These are phyloP conservation scores for Poecile montanus DNA, from an alignment of 2,797 vertebrate genomes.

Conservation along the genomic window DNA sequence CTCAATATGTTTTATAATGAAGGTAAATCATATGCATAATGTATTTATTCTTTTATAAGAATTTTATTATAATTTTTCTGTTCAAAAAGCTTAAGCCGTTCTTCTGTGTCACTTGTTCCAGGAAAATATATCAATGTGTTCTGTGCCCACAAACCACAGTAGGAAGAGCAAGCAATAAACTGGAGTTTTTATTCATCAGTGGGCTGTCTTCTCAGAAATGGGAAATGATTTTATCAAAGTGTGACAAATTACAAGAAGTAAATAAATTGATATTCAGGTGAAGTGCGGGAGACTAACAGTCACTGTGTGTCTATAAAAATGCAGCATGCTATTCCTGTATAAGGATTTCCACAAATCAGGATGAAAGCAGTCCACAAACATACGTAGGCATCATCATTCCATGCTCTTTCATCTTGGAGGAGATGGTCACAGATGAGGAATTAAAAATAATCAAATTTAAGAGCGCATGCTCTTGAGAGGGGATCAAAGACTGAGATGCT, in stretches of 20 bases:
- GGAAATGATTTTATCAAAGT: not conserved
- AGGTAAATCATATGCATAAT: not conserved
- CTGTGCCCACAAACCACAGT: not conserved
- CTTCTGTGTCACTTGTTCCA: not conserved
- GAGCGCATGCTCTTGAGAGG: not conserved
- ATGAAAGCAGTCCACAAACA: not conserved
- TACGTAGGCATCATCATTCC: not conserved
- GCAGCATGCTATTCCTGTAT: not conserved
- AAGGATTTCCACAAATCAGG: not conserved
- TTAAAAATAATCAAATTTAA: not conserved
- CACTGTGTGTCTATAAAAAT: not conserved
- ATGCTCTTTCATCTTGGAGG: not conserved
- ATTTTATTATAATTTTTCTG: not conserved
- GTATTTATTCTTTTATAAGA: not conserved
- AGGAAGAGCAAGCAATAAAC: not conserved
- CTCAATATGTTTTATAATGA: not conserved
- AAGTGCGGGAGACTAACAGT: not conserved
- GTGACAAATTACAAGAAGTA: not conserved
- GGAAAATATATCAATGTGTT: not conserved
- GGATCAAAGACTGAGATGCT: slow-evolving; percentile 8
- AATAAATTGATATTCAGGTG: not conserved
- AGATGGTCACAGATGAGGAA: not conserved
- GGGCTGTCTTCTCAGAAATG: not conserved
- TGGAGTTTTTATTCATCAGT: not conserved
- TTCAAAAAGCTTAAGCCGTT: not conserved